Conservation (phyloP, 2,113 vertebrate genomes). For the Balaeniceps rex region DNA sequence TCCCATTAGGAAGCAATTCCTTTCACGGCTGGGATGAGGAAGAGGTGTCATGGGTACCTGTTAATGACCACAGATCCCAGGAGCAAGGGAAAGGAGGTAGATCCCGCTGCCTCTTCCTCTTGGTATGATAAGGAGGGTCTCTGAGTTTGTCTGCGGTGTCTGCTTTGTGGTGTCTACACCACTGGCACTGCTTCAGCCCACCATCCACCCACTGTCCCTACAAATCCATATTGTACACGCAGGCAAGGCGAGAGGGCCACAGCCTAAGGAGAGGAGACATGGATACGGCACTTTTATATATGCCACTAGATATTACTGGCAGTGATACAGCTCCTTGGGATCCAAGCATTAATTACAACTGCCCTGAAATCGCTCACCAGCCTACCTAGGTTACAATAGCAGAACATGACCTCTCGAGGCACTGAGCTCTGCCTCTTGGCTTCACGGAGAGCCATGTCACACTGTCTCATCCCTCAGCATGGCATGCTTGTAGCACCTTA, state of each 20-base stretch:
- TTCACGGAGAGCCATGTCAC: not conserved
- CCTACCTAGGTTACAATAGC: not conserved
- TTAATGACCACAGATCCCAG: not conserved
- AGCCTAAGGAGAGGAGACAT: not conserved
- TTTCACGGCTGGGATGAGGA: not conserved
- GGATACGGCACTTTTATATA: not conserved
- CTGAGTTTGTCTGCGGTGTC: not conserved
- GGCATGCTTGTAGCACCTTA: rapidly evolving
- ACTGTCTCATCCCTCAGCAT: not conserved
- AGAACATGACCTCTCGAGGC: not conserved
- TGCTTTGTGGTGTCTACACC: not conserved
- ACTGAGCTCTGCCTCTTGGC: not conserved
- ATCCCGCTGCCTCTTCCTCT: not conserved
- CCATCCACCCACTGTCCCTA: not conserved
- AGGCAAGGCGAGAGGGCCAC: not conserved
- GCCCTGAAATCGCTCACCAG: not conserved
- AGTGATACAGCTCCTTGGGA: not conserved
- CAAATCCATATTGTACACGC: not conserved
- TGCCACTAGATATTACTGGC: not conserved
- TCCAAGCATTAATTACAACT: not conserved
- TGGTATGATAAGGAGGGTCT: not conserved
- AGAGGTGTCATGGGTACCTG: not conserved
- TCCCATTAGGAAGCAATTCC: not conserved
- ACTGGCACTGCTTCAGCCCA: not conserved
- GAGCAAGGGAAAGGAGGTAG: not conserved